Percentiles rank a stretch among this genome's conserved stretches.
Conservation (phyloP, 1,140 invertebrate species). For the Sminthurides bifidus region DNA sequence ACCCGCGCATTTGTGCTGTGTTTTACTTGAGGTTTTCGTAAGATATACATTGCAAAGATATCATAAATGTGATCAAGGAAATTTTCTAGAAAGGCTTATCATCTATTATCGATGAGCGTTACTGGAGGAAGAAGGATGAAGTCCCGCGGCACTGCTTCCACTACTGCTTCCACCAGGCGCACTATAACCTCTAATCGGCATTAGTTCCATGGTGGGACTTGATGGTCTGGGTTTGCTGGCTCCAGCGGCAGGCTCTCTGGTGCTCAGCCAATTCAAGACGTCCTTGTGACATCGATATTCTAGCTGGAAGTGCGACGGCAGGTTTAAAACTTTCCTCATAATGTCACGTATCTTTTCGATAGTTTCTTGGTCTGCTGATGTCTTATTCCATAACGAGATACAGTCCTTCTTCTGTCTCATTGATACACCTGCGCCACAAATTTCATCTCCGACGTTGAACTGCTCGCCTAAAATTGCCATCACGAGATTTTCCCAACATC, state of each 20-base stretch:
- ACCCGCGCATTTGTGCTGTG: too few species aligned
- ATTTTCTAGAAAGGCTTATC: neutral
- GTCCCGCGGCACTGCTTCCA: constrained; percentile 13
- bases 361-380: constrained; percentile 71
- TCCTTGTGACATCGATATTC: constrained; percentile 53
- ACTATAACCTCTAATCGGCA: constrained; percentile 1
- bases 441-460: constrained; percentile 97
- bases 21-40: too few species aligned
- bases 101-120: constrained; percentile 12
- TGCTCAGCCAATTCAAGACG: constrained; percentile 27
- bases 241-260: constrained; percentile 10
- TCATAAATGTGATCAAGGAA: constrained; percentile 5
- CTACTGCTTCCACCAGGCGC: constrained; percentile 8
- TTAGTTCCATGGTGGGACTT: constrained; percentile 9
- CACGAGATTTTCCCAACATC: constrained; percentile 97
- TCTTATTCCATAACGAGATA: constrained; percentile 95
- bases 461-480: constrained; percentile 96
- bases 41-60: neutral
- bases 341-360: constrained; percentile 89
- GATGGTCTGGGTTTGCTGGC: constrained; percentile 15
- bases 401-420: constrained; percentile 94
- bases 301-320: constrained; percentile 80
- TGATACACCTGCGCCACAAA: constrained; percentile 94
- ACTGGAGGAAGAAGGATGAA: constrained; percentile 8
- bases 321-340: constrained; percentile 80